Conservation (phyloP, 2,888 invertebrate species). For the Artemia sp. region DNA sequence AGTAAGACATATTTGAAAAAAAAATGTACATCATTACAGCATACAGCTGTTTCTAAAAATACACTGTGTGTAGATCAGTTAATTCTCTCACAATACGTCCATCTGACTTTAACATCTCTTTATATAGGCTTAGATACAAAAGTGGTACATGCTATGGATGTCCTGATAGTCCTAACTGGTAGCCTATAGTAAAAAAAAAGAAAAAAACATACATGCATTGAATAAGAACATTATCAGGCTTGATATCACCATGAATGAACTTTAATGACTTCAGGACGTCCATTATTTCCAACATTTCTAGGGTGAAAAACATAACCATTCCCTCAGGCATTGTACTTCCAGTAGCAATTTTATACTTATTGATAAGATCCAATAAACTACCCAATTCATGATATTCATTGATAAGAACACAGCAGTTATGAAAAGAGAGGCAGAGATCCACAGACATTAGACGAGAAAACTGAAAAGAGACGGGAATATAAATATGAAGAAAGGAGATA, state of each 20-base stretch:
- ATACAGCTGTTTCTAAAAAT: too few species aligned
- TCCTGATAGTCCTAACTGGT: too few species aligned
- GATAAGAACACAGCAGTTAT: background rate
- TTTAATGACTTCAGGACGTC: constrained; percentile 65
- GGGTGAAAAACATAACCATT: background rate
- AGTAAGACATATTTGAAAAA: too few species aligned
- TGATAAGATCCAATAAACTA: background rate
- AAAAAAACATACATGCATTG: constrained; percentile 45
- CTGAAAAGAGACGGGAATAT: background rate
- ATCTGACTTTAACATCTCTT: too few species aligned
- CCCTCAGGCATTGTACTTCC: background rate
- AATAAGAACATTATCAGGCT: constrained; percentile 82
- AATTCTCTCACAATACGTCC: too few species aligned
- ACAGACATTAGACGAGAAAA: background rate
- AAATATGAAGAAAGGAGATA: too few species aligned
- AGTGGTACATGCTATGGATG: too few species aligned
- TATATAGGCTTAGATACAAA: too few species aligned
- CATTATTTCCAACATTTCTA: constrained; percentile 46
- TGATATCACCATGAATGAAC: constrained; percentile 87
- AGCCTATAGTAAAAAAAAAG: background rate
- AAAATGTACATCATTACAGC: too few species aligned
- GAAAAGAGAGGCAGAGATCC: background rate
- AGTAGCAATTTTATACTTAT: background rate
- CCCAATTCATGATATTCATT: constrained; percentile 10
- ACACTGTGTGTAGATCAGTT: too few species aligned